Conservation (phyloP, 2,888 invertebrate genomes). For the Xestobium rufovillosum region DNA sequence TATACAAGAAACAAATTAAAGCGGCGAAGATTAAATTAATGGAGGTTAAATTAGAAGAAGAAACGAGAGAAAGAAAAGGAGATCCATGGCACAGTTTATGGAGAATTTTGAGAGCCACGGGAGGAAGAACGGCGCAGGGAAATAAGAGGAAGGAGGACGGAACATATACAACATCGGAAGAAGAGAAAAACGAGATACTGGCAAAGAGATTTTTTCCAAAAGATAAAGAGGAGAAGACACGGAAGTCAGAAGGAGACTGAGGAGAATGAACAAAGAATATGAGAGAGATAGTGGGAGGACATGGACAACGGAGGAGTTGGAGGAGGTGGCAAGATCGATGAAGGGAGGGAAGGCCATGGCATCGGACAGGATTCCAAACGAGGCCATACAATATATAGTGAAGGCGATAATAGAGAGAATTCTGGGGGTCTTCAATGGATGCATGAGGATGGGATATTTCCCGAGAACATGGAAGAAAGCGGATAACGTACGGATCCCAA, state of each 20-base stretch:
- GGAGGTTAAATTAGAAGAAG: neutral
- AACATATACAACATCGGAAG: no score
- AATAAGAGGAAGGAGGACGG: slow-evolving; percentile 15
- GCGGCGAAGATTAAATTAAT: slow-evolving; percentile 25
- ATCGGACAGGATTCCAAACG: slow-evolving; percentile 6
- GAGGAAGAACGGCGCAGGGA: neutral
- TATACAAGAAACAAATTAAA: slow-evolving; percentile 31
- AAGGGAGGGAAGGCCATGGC: slow-evolving; percentile 4
- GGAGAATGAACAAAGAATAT: neutral
- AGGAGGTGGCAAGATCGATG: slow-evolving; percentile 3
- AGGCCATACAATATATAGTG: no score
- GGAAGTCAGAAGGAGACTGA: neutral
- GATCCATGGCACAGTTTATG: no score
- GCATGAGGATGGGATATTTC: neutral
- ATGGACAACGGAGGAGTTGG: no score
- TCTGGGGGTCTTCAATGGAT: slow-evolving; percentile 4
- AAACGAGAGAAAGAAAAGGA: neutral
- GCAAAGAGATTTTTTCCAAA: neutral
- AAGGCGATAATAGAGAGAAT: no score
- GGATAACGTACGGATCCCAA: slow-evolving; percentile 7
- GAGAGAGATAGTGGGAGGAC: slow-evolving; percentile 3
- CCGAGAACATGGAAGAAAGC: slow-evolving; percentile 10
- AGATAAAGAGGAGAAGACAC: slow-evolving; percentile 2
- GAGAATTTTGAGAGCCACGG: no score
- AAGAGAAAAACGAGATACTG: slow-evolving; percentile 7